Percentiles rank a stretch among this genome's conserved stretches.
phyloP scores from a whole-genome alignment of 1,140 invertebrate species.

The Drosophila tristis region DNA sequence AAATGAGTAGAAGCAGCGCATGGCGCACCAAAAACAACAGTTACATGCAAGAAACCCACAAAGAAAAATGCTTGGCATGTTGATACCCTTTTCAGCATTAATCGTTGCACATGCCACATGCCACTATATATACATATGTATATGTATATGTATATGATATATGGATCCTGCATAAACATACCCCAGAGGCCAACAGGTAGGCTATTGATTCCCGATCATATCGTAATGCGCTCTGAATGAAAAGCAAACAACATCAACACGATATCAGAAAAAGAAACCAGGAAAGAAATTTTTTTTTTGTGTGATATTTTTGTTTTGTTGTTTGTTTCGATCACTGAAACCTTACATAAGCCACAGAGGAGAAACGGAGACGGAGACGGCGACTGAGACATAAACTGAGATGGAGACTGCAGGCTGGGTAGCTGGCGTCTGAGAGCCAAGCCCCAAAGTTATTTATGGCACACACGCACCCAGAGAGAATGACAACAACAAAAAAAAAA shows the following conservation, averaged over 20 bases:
- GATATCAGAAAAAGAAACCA: constrained; percentile 18
- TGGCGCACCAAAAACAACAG: constrained; percentile 42
- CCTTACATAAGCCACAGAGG: constrained; percentile 23
- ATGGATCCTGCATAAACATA: not conserved
- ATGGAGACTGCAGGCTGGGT: not conserved
- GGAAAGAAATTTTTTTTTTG: constrained; percentile 69
- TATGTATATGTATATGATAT: not conserved
- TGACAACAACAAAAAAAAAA: constrained; percentile 46
- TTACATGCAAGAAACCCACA: constrained; percentile 29
- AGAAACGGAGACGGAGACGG: not conserved
- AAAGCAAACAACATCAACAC: constrained; percentile 25
- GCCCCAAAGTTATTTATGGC: constrained; percentile 61
- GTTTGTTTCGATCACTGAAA: constrained; percentile 7
- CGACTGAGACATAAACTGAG: not conserved
- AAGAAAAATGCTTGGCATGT: not conserved
- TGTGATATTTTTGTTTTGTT: constrained; percentile 39
- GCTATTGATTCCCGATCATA: too few relatives aligned
- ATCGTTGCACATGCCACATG: too few relatives aligned
- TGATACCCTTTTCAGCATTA: too few relatives aligned
- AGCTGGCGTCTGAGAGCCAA: not conserved
- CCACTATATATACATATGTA: not conserved
- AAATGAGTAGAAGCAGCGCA: constrained; percentile 70
- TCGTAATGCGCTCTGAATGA: not conserved
- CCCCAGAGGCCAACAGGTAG: not conserved
- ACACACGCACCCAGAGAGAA: constrained; percentile 48